Evolutionary conservation across 2,888 invertebrate genomes (phyloP).

Genomic region (Scrobipalpa atriplicella): DNA sequence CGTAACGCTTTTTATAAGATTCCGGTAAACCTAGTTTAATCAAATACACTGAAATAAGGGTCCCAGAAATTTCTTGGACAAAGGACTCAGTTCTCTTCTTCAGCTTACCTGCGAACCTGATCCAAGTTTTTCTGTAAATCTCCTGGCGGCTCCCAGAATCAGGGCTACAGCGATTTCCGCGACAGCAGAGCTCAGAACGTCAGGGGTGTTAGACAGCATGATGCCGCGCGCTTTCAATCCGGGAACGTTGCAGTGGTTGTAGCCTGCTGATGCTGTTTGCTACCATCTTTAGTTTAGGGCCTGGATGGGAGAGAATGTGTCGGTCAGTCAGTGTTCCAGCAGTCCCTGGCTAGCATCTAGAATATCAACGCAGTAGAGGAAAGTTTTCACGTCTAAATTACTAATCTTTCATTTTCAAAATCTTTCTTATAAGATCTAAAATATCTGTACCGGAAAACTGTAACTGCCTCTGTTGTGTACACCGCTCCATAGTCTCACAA

Average conservation of each 20-base stretch:
- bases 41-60: too few species aligned
- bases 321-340: neutral
- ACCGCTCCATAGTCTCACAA: too few species aligned
- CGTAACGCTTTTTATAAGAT: too few species aligned
- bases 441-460: too few species aligned
- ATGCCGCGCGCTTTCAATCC: conserved; percentile 89
- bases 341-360: too few species aligned
- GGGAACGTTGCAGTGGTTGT: conserved; percentile 91
- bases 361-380: too few species aligned
- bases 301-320: conserved; percentile 51
- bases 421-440: too few species aligned
- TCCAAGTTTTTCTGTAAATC: conserved; percentile 90
- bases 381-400: too few species aligned
- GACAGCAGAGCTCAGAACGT: conserved; percentile 89
- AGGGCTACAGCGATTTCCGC: conserved; percentile 92
- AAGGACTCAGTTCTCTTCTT: neutral
- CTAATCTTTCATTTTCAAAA: too few species aligned
- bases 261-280: conserved; percentile 94
- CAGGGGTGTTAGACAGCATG: conserved; percentile 91
- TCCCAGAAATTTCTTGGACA: too few species aligned
- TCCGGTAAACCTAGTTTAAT: too few species aligned
- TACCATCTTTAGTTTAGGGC: conserved; percentile 89
- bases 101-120: conserved; percentile 84
- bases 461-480: neutral
- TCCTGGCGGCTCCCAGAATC: conserved; percentile 88